Percentiles rank a stretch among this genome's conserved stretches.
Evolutionary conservation across 2,888 invertebrate genomes (phyloP).

Genomic region (Ophonus ardosiacus): DNA sequence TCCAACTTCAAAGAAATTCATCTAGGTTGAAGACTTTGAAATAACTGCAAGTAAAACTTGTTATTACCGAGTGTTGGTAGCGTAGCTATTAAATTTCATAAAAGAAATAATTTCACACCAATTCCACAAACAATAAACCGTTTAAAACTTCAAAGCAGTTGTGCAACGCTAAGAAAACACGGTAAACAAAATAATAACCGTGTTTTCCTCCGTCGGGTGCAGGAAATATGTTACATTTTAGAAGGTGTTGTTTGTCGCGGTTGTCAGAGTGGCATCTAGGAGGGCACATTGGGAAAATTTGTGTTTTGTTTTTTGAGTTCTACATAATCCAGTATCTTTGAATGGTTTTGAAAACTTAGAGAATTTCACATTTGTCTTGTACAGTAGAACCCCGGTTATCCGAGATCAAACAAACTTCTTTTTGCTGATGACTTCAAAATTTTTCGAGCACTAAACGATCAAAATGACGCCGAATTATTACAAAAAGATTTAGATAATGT

Average conservation of each 20-base stretch:
- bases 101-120: slow-evolving; percentile 25
- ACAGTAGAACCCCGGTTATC: too few relatives aligned
- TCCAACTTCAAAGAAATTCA: neutral
- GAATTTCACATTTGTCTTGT: too few relatives aligned
- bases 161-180: neutral
- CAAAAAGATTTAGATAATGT: too few relatives aligned
- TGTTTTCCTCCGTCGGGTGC: neutral
- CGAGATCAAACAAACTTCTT: too few relatives aligned
- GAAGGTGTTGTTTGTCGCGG: neutral
- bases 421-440: too few relatives aligned
- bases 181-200: slow-evolving; percentile 44
- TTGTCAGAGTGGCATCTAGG: neutral
- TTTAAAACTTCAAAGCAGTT: slow-evolving; percentile 22
- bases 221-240: slow-evolving; percentile 30
- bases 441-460: too few relatives aligned
- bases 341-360: too few relatives aligned
- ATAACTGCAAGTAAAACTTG: neutral
- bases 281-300: too few relatives aligned
- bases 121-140: slow-evolving; percentile 31
- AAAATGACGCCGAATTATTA: too few relatives aligned
- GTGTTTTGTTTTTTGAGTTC: too few relatives aligned
- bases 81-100: slow-evolving; percentile 2
- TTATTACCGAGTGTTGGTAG: neutral
- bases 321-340: too few relatives aligned
- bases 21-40: neutral